Evolutionary conservation across 2,888 invertebrate species (phyloP).

Genomic region (Endotricha flammealis): DNA sequence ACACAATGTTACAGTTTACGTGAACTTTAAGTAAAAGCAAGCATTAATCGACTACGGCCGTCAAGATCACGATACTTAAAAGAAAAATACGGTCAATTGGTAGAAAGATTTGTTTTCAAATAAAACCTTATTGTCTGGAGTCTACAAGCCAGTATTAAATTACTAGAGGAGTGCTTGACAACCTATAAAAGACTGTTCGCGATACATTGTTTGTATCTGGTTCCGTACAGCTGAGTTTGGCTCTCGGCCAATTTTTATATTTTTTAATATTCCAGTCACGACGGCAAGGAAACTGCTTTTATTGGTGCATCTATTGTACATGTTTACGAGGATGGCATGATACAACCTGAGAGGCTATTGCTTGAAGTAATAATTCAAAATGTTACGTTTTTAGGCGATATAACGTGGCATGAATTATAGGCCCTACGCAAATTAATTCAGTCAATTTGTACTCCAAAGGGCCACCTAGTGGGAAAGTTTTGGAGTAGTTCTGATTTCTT

Average conservation of each 20-base stretch:
- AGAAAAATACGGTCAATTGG: conserved; percentile 38
- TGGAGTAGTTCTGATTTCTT: too few relatives aligned
- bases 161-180: conserved; percentile 40
- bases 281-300: conserved; percentile 40
- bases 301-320: conserved; percentile 36
- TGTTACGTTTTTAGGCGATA: too few relatives aligned
- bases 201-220: conserved; percentile 45
- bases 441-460: too few relatives aligned
- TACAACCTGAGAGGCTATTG: too few relatives aligned
- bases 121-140: conserved; percentile 42
- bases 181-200: conserved; percentile 51
- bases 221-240: conserved; percentile 39
- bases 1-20: too few relatives aligned
- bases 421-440: too few relatives aligned
- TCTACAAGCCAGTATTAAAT: conserved; percentile 43
- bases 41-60: conserved; percentile 16
- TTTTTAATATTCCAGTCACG: conserved; percentile 34
- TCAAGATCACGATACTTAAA: conserved; percentile 26
- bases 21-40: too few relatives aligned
- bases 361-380: too few relatives aligned
- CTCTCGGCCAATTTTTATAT: conserved; percentile 53
- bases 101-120: conserved; percentile 41
- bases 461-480: too few relatives aligned
- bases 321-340: conserved; percentile 17
- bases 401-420: too few relatives aligned